Percentiles rank a stretch among this genome's conserved stretches.
Evolutionary conservation across 2,888 invertebrate species (phyloP).

Genomic region (Stenolophus ochropezus): DNA sequence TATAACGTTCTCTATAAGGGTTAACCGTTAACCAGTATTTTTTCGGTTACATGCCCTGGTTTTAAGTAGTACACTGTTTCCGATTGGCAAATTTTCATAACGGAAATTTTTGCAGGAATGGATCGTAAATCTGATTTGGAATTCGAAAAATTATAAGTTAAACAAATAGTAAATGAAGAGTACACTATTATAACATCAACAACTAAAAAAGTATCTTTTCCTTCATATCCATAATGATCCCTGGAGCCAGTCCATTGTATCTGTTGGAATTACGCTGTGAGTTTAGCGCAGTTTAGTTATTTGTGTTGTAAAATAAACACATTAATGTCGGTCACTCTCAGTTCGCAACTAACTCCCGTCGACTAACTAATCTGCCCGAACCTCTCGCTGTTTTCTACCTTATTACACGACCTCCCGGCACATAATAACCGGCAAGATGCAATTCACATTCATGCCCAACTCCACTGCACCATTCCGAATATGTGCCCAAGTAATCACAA

Average conservation of each 20-base stretch:
- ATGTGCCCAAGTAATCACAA: background rate
- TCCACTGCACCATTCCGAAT: background rate
- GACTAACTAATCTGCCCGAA: background rate
- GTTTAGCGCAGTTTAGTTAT: slow-evolving; percentile 22
- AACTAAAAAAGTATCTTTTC: slow-evolving; percentile 4
- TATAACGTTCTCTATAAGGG: no score
- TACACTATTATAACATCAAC: no score
- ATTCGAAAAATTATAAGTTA: no score
- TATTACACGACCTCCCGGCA: background rate
- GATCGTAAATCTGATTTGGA: no score
- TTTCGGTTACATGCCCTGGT: no score
- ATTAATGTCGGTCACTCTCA: slow-evolving; percentile 28
- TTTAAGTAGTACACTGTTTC: no score
- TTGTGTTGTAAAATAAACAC: slow-evolving; percentile 28
- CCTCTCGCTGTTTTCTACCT: background rate
- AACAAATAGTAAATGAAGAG: no score
- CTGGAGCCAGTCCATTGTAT: background rate
- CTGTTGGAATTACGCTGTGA: slow-evolving; percentile 3
- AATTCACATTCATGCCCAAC: background rate
- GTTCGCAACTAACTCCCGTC: background rate
- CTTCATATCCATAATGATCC: background rate
- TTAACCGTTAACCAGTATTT: no score
- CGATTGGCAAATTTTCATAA: no score
- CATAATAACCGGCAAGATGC: background rate
- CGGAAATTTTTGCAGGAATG: no score